Evolutionary conservation across 2,888 invertebrate genomes (phyloP), one percentile per base, ranked within the genome.

Genomic region (Sesamia inferens): DNA sequence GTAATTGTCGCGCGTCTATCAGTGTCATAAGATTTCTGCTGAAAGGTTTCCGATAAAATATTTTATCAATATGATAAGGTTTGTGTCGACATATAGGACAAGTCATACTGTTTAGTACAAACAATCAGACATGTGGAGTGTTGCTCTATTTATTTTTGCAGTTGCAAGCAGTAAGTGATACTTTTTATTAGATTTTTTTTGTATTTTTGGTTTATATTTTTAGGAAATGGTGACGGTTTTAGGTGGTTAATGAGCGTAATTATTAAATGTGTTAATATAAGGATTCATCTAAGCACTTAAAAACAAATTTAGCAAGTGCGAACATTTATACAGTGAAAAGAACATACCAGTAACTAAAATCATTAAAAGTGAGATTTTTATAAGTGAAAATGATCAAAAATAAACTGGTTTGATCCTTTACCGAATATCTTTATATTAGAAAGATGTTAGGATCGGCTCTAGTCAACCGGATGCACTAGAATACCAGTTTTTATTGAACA

Each of bases 71-170:
- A 78, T 70, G 86, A 86, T 86, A 87, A 82, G 51, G 57, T 71
- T 65, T 71, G 69, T 87, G 85, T 84, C 83, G 82, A 74, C 80
- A 87, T 75, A 65, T 85, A 82, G 87, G 82, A 63, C 85, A 66
- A 71, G 44, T 80, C 81, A 81, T 66, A 82, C 57, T 5, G 75
- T 74, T 55, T 31, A 55, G 68, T 73, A 74, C 81, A 68, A 48
- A 78, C 81, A 44, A n/a, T 76, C 84, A 85, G 82, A 85, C 76
- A 90, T 90, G 90, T 87, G 88, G 88, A 83, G 82, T 81, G 68
- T 79, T 68, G 64, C 68, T 76, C 19, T 85, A 59, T n/a, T 88
- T 39, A 59, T 86, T 47, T 68, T 87, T 11, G 79, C 81, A 22
- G 61, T 68, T 0, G 67, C 70, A 51, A 85, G 66, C 75, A 84